Evolutionary conservation across 2,113 vertebrate genomes (phyloP).

Genomic region (Sterrhoptilus dennistouni): DNA sequence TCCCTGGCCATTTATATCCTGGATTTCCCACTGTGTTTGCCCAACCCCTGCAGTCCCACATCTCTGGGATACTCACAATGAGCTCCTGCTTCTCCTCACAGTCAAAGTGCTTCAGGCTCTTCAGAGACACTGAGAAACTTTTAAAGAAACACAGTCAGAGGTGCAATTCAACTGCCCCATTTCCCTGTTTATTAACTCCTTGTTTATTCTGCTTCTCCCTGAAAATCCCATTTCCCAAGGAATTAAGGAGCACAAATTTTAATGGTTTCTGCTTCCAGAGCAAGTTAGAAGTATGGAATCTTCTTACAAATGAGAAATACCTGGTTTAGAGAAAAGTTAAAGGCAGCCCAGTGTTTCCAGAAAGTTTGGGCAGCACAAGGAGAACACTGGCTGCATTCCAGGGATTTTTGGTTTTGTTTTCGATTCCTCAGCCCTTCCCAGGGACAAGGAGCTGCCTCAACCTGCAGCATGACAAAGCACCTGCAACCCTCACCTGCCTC

Average conservation of each 20-base stretch:
- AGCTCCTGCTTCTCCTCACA: constrained; percentile 83
- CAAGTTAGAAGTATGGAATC: background rate
- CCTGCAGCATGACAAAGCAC: background rate
- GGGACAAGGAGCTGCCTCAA: background rate
- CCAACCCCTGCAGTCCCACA: fast-evolving
- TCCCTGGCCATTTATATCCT: fast-evolving
- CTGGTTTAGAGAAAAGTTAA: background rate
- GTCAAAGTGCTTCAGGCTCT: constrained; percentile 87
- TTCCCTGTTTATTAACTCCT: background rate
- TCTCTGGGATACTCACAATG: constrained; percentile 74
- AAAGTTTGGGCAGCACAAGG: background rate
- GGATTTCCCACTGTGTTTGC: fast-evolving
- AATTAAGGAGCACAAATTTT: background rate
- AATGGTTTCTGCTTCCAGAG: background rate
- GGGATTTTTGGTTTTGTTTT: background rate
- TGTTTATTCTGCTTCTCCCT: background rate
- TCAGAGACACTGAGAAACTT: constrained; percentile 82
- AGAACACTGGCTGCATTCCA: background rate
- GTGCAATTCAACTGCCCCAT: background rate
- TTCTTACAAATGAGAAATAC: background rate
- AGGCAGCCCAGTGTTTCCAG: background rate
- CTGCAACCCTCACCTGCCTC: background rate
- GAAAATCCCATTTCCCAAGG: background rate
- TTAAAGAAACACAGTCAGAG: constrained; percentile 20
- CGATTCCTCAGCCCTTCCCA: background rate